Conservation (phyloP, 2,888 invertebrate genomes). For the Willowsia nigromaculata region DNA sequence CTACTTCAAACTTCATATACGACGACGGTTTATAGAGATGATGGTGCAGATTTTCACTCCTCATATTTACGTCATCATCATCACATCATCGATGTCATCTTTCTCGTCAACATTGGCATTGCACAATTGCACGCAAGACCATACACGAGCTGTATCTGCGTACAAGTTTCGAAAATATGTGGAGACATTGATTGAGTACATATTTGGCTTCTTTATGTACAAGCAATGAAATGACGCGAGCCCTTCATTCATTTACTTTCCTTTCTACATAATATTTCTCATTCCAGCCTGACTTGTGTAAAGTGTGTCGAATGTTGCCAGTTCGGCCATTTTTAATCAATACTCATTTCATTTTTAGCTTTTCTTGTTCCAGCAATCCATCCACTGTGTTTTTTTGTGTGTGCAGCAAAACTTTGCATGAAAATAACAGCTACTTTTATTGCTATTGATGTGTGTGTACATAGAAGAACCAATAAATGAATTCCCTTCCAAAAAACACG, state of each 20-base stretch:
- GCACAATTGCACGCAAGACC: neutral
- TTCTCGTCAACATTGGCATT: neutral
- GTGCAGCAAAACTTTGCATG: neutral
- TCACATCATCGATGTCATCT: neutral
- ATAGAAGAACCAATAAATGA: slow-evolving; percentile 4
- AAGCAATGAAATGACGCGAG: neutral
- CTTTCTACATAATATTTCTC: neutral
- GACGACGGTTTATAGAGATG: neutral
- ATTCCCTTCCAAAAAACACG: neutral
- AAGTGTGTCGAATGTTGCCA: neutral
- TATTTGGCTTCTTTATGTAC: neutral
- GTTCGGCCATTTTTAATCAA: slow-evolving; percentile 32
- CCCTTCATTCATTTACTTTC: slow-evolving; percentile 2
- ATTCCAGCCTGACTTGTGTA: neutral
- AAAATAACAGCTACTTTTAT: slow-evolving; percentile 16
- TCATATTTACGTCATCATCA: neutral
- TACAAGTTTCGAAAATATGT: neutral
- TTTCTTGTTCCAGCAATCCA: neutral
- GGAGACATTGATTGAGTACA: slow-evolving; percentile 49
- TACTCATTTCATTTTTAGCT: slow-evolving; percentile 9
- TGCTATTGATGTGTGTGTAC: slow-evolving; percentile 1
- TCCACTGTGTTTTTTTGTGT: neutral
- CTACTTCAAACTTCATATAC: neutral
- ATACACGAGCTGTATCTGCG: no score
- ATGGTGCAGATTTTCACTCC: neutral